Evolutionary conservation across 2,888 invertebrate species (phyloP).

Genomic region (Melikaiella ostensackeni): DNA sequence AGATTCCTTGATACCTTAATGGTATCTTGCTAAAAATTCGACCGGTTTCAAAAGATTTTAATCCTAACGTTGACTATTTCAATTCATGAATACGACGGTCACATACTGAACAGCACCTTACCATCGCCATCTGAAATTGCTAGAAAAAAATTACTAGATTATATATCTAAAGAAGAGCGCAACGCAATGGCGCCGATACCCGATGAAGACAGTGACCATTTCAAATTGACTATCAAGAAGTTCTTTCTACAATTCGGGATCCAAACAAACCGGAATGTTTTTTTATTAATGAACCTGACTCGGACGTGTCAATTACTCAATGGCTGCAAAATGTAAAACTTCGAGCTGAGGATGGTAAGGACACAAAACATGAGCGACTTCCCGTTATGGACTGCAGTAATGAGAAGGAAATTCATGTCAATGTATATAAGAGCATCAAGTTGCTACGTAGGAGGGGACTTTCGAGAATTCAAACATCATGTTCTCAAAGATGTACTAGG

Average conservation of each 20-base stretch:
- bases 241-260: not conserved
- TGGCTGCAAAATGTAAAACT: too few species aligned
- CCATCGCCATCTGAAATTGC: conserved; percentile 9
- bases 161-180: not conserved
- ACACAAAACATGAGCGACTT: not conserved
- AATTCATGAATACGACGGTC: not conserved
- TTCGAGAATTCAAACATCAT: not conserved
- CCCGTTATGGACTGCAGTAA: conserved; percentile 8
- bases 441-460: conserved; percentile 6
- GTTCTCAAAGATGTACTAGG: not conserved
- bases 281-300: not conserved
- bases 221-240: not conserved
- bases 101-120: not conserved
- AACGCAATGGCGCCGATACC: not conserved
- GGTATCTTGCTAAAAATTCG: not conserved
- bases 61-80: not conserved
- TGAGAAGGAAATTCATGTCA: not conserved
- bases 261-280: not conserved
- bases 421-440: conserved; percentile 6
- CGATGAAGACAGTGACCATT: not conserved
- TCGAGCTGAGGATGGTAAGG: too few species aligned
- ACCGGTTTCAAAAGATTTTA: not conserved
- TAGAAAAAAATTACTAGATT: not conserved
- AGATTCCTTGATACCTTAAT: conserved; percentile 4
- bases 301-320: too few species aligned